Evolutionary conservation across 2,797 vertebrate species (phyloP).

Genomic region (Podargus strigoides): DNA sequence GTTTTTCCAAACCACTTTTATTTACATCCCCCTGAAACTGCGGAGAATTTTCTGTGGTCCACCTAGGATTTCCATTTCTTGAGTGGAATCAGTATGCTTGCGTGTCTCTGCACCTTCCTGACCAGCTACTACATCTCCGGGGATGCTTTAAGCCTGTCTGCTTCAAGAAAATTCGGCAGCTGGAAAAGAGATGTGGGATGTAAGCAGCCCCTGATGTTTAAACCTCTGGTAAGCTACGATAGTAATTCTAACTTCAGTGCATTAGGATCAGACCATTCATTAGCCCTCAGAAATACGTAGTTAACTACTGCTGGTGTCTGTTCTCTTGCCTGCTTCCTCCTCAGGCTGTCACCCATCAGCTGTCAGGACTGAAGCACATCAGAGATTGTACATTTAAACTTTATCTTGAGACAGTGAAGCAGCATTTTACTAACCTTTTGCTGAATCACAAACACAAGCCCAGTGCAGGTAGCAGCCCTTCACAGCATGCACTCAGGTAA

Average conservation of each 20-base stretch:
- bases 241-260: neutral
- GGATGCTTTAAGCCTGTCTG: neutral
- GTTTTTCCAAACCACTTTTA: neutral
- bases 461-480: neutral
- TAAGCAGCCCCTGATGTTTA: neutral
- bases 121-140: neutral
- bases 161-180: neutral
- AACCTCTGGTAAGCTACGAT: neutral
- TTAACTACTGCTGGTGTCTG: neutral
- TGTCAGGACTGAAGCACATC: neutral
- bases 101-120: neutral
- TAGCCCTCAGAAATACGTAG: neutral
- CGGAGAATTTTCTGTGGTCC: neutral
- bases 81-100: neutral
- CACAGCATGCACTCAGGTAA: accelerated
- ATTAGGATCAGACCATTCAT: neutral
- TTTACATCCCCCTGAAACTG: neutral
- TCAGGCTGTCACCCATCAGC: neutral
- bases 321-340: neutral
- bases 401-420: neutral
- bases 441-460: neutral
- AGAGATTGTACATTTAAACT: neutral
- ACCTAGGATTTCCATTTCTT: neutral
- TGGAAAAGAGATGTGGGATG: neutral
- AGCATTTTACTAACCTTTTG: neutral